Conservation (phyloP, 2,888 invertebrate species). For the Formica aserva region DNA sequence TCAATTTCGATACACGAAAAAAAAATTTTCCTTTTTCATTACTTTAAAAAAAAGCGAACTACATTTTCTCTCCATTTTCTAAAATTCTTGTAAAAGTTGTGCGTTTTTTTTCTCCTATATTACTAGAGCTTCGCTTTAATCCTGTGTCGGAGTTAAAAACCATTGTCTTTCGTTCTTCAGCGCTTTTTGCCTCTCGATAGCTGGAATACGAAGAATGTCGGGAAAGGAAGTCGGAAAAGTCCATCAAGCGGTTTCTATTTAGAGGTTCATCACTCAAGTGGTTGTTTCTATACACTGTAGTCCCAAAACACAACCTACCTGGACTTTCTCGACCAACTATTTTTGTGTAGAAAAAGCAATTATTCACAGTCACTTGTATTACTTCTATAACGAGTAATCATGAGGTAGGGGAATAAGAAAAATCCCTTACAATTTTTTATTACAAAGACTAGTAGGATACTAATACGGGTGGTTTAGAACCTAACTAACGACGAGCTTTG, state of each 20-base stretch:
- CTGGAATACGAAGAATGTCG: slow-evolving; percentile 27
- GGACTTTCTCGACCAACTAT: not conserved
- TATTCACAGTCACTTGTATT: slow-evolving; percentile 7
- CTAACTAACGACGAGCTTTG: not conserved
- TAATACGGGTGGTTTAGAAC: not conserved
- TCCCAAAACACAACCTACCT: slow-evolving; percentile 32
- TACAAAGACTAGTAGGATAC: not conserved
- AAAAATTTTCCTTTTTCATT: not conserved
- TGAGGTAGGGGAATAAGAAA: not conserved
- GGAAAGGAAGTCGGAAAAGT: slow-evolving; percentile 59
- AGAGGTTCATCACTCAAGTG: slow-evolving; percentile 56
- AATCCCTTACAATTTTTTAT: not conserved
- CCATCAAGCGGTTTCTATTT: slow-evolving; percentile 56
- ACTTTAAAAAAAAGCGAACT: not conserved
- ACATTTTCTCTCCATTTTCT: not conserved
- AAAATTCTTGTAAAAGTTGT: not conserved
- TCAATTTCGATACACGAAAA: not conserved
- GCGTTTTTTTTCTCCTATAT: slow-evolving; percentile 1
- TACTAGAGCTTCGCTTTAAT: not conserved
- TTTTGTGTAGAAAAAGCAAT: slow-evolving; percentile 1
- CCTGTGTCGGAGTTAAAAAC: not conserved
- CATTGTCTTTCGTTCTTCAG: slow-evolving; percentile 19
- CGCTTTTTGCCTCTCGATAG: slow-evolving; percentile 25
- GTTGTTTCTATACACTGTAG: slow-evolving; percentile 40
- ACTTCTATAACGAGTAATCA: not conserved